Base-by-base conservation (phyloP, 2,888 invertebrate genomes). In the Phyto melanocephala region DNA sequence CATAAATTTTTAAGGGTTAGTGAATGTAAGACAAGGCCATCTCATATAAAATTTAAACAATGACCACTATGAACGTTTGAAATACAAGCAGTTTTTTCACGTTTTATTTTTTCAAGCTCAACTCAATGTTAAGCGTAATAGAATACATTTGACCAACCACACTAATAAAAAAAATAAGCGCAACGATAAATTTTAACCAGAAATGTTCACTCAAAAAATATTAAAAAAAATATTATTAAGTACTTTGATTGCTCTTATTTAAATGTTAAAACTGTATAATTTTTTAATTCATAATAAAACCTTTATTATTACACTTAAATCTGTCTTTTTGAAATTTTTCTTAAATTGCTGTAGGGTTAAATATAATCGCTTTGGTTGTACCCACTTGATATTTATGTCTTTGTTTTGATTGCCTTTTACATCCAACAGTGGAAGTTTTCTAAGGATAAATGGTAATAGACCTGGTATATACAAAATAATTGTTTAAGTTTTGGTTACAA, bases 91-190 rank as follows among this genome's bases (percentile, higher is more conserved):
- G 24, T 24, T n/a, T 15, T 28, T 40, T 54, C 42, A 40, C 42
- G 35, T 22, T 6, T 20, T 37, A 24, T 10, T 62, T 40, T n/a
- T 20, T 33, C 17, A 15, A 68, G 60, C 33, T 50, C 42, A 52
- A 35, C n/a, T 68, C 33, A 70, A 70, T 70, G 54, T 70, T 77
- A 70, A 62, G 60, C 42, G 68, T 22, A 24, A 52, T 58, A 42
- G 60, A 77, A 62, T n/a, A 42, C 60, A 77, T 77, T 77, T 77
- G 77, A 62, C 60, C 52, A 70, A 58, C 52, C 40, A 54, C 60
- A 47, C 35, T 28, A 13, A 28, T 50, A 60, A 58, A 50, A 11
- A 10, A 40, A 2, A 60, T 52, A 28, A 67, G 62, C 52, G 20
- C 1, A 28, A 47, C 10, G 1, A 7, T 13, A 11, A 2, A 1